Evolutionary conservation across 2,113 vertebrate species (phyloP).

Genomic region (Heteronetta atricapilla): DNA sequence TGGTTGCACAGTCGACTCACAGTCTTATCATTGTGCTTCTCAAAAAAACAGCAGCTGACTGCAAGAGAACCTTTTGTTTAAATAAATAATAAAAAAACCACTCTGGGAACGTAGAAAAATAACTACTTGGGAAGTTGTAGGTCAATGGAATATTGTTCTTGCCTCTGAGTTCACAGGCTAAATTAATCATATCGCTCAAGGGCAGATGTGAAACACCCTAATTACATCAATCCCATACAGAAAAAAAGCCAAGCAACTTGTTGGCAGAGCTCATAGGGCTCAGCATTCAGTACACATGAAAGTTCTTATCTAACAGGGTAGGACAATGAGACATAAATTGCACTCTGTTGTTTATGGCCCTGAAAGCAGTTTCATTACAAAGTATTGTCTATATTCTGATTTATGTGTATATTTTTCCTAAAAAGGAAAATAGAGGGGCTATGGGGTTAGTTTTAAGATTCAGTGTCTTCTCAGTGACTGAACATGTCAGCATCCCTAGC

Average conservation of each 20-base stretch:
- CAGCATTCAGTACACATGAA: background rate
- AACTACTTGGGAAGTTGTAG: background rate
- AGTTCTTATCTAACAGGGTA: background rate
- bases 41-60: background rate
- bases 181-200: background rate
- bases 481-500: background rate
- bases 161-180: constrained; percentile 9
- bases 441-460: background rate
- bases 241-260: background rate
- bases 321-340: background rate
- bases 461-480: background rate
- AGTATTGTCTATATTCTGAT: background rate
- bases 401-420: background rate
- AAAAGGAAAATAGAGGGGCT: background rate
- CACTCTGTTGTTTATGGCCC: background rate
- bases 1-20: background rate
- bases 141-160: constrained; percentile 59
- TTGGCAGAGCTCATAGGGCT: background rate
- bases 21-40: background rate
- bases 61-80: background rate
- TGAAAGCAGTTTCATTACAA: background rate
- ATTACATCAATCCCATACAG: constrained; percentile 12
- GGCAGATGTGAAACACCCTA: constrained; percentile 54
- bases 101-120: background rate
- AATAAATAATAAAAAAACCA: background rate